Percentiles rank a stretch among this genome's conserved stretches.
Evolutionary conservation across 2,888 invertebrate species (phyloP).

Genomic region (Nymphalis c-album): DNA sequence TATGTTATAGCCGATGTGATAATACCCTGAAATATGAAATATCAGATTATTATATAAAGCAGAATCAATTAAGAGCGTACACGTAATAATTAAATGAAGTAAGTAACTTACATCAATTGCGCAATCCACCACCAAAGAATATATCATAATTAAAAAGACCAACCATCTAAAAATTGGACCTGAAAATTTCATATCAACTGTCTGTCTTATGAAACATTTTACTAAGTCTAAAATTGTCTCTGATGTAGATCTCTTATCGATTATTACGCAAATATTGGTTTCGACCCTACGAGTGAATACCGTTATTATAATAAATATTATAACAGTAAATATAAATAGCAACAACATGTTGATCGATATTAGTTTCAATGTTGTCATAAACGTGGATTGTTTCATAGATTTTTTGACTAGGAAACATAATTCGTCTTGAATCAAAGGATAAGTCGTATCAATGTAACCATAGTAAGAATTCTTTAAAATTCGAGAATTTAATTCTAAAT

Average conservation of each 20-base stretch:
- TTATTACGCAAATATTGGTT: constrained; percentile 50
- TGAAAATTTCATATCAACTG: constrained; percentile 61
- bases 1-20: constrained; percentile 70
- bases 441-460: constrained; percentile 76
- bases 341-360: constrained; percentile 60
- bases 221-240: constrained; percentile 59
- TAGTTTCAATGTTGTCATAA: constrained; percentile 65
- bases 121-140: constrained; percentile 70
- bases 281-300: constrained; percentile 58
- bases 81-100: neutral
- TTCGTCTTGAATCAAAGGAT: constrained; percentile 77
- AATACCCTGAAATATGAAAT: constrained; percentile 63
- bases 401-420: constrained; percentile 80
- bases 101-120: constrained; percentile 69
- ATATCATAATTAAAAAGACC: constrained; percentile 59
- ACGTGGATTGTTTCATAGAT: constrained; percentile 70
- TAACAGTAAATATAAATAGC: constrained; percentile 54
- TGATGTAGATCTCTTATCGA: constrained; percentile 49
- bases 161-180: constrained; percentile 65
- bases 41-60: neutral
- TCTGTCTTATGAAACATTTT: constrained; percentile 72
- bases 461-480: constrained; percentile 76
- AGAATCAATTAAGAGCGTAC: neutral
- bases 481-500: constrained; percentile 78
- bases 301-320: constrained; percentile 52